Conservation (phyloP, 2,797 vertebrate genomes). For the Sebastes paucispinis region DNA sequence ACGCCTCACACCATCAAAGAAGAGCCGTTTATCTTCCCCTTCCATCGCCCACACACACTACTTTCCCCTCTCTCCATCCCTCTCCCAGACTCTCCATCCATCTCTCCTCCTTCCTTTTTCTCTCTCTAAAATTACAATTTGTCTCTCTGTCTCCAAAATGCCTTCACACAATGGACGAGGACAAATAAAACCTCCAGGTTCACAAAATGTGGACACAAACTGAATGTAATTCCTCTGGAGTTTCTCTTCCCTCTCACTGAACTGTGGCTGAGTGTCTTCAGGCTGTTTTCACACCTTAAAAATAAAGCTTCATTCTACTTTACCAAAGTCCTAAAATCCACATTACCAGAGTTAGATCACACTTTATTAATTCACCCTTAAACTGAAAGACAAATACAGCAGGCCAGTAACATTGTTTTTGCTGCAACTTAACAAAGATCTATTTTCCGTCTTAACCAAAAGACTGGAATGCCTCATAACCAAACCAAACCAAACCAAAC, state of each 20-base stretch:
- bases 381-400: neutral
- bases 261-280: neutral
- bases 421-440: neutral
- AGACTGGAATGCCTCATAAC: neutral
- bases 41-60: conserved; percentile 41
- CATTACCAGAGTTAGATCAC: neutral
- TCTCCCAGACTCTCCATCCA: conserved; percentile 30
- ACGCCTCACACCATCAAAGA: conserved; percentile 74
- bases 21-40: conserved; percentile 63
- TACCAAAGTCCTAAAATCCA: neutral
- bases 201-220: neutral
- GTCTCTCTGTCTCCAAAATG: conserved; percentile 34
- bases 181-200: neutral
- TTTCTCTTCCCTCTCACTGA: neutral
- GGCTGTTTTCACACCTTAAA: neutral
- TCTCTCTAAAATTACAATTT: conserved; percentile 21
- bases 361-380: no score
- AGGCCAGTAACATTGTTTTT: neutral
- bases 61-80: conserved; percentile 24
- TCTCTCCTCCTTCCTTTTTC: conserved; percentile 9
- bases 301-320: neutral
- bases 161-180: neutral
- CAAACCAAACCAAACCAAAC: no score
- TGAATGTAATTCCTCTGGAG: neutral
- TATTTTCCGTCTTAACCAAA: neutral